These are phyloP conservation scores for Sphenopsis melanotis DNA, from an alignment of 2,797 vertebrate species.

Conservation along the genomic window DNA sequence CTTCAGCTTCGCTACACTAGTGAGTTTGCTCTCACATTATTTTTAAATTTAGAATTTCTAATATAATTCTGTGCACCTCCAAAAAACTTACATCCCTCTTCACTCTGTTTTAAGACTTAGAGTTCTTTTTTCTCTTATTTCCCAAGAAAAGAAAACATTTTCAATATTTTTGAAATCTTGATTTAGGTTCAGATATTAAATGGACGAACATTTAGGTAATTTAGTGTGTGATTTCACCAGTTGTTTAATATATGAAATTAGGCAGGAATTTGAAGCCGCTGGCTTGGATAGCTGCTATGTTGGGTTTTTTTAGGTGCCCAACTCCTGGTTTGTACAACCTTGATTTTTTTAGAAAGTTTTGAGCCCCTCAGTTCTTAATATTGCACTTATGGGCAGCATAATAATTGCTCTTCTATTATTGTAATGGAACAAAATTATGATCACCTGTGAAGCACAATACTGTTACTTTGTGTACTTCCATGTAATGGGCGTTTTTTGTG, in stretches of 20 bases:
- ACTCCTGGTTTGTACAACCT: background rate
- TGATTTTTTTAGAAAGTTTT: background rate
- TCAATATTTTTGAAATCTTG: background rate
- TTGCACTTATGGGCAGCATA: background rate
- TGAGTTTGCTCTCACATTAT: background rate
- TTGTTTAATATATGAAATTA: background rate
- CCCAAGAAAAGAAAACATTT: background rate
- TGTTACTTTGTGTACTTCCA: background rate
- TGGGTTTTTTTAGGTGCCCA: background rate
- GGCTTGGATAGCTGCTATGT: background rate
- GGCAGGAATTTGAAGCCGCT: background rate
- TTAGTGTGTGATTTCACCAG: background rate
- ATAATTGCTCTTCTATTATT: background rate
- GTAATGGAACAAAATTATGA: background rate
- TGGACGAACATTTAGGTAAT: background rate
- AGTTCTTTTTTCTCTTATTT: background rate
- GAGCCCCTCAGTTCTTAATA: background rate
- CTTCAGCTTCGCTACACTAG: background rate
- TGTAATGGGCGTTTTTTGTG: no score
- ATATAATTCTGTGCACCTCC: background rate
- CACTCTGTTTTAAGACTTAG: background rate
- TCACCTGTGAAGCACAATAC: background rate
- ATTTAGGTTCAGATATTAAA: background rate
- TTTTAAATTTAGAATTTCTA: background rate
- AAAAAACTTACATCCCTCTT: background rate